Percentiles rank a stretch among this genome's conserved stretches.
Conservation (phyloP, 2,113 vertebrate genomes). For the Ceuthmochares aereus region DNA sequence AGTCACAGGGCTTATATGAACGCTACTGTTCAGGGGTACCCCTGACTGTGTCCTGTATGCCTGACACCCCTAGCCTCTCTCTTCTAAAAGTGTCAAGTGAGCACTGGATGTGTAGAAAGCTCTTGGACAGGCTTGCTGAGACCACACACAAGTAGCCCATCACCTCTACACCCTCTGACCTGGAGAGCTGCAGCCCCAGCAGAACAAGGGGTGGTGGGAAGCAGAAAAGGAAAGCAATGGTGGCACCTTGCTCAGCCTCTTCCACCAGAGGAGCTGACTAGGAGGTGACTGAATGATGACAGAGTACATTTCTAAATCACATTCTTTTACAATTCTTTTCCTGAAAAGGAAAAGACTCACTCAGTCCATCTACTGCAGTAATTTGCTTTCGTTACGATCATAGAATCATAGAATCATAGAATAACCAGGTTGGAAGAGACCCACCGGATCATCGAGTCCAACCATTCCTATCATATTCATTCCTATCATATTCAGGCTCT, state of each 20-base stretch:
- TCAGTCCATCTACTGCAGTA: background rate
- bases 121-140: background rate
- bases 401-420: too few species aligned
- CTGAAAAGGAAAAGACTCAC: background rate
- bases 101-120: rapidly evolving
- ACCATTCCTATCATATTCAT: too few species aligned
- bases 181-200: too few species aligned
- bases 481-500: background rate
- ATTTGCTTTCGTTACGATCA: background rate
- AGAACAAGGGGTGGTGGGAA: too few species aligned
- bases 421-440: too few species aligned
- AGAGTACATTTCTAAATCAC: background rate
- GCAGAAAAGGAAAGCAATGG: too few species aligned
- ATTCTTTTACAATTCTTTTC: background rate
- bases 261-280: too few species aligned
- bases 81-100: background rate
- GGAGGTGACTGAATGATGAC: too few species aligned
- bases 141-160: background rate
- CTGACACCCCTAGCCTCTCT: background rate
- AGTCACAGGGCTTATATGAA: background rate
- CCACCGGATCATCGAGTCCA: too few species aligned
- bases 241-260: too few species aligned
- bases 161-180: too few species aligned
- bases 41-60: background rate
- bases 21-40: background rate